phyloP scores from a whole-genome alignment of 2,797 vertebrate species.

The Phalloptychus januarius region DNA sequence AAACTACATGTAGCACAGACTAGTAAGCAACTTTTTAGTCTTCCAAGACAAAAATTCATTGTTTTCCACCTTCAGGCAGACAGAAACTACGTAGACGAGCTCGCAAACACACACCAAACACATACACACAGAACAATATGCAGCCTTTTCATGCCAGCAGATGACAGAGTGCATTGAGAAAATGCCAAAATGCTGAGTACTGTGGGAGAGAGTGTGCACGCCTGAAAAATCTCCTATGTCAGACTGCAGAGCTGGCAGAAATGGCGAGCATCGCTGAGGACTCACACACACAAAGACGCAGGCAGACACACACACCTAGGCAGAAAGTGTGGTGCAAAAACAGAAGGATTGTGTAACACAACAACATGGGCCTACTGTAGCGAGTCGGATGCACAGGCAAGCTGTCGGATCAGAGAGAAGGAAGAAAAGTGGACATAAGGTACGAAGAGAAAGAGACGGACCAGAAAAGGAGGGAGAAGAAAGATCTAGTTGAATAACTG shows the following conservation, averaged over 20 bases:
- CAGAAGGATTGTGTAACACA: constrained; percentile 52
- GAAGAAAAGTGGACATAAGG: constrained; percentile 30
- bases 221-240: constrained; percentile 75
- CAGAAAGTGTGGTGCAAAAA: constrained; percentile 61
- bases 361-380: constrained; percentile 48
- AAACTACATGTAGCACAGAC: neutral
- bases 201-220: constrained; percentile 60
- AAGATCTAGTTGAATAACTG: constrained; percentile 34
- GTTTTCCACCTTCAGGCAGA: constrained; percentile 57
- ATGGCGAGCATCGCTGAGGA: constrained; percentile 67
- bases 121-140: constrained; percentile 48
- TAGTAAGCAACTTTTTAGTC: no score
- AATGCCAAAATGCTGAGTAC: constrained; percentile 78
- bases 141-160: constrained; percentile 71
- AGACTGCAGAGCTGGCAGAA: constrained; percentile 77
- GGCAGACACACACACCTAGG: constrained; percentile 48
- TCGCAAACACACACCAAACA: constrained; percentile 37
- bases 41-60: constrained; percentile 40
- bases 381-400: constrained; percentile 52
- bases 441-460: constrained; percentile 20
- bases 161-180: constrained; percentile 74
- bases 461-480: constrained; percentile 16
- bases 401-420: constrained; percentile 45
- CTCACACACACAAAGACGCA: neutral
- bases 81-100: constrained; percentile 36